Base-by-base conservation (phyloP, 2,888 invertebrate species). In the Alloplasta piceator region DNA sequence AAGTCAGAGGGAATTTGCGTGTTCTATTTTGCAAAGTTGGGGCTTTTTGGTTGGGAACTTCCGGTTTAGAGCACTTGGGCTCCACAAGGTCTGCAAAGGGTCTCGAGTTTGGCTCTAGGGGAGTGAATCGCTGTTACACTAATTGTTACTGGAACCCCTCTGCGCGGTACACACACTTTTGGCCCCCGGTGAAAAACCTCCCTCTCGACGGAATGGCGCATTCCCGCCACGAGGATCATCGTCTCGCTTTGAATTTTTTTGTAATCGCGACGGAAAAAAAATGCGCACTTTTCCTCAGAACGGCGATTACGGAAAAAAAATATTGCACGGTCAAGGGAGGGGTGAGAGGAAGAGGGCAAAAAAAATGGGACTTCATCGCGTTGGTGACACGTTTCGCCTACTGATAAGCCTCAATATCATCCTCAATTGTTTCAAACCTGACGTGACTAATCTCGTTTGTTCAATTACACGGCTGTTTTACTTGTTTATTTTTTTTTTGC, bases 51-150 rank as follows among this genome's bases (percentile, higher is more conserved):
- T 3, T 26, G 26, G 26, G 26, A 26, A 26, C 26, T 26, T 26
- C 26, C 26, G 26, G 26, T 26, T 1, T 26, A 61, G 7, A 55
- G 50, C 16, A 55, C 56, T 77, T 48, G 66, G 43, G 12, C 41
- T 56, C 39, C 64, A 66, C 66, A 61, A 14, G 60, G 60, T 74
- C 71, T 58, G 50, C 26, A 26, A 26, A 71, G 64, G 60, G 36
- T 64, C 60, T 64, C 68, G 75, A 76, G 78, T 75, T 63, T 78
- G 68, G 73, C 78, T 70, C 70, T 64, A 68, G 78, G 85, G 81
- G 76, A 61, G 70, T 82, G 84, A 79, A 86, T 86, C 85, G 86
- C 88, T 86, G 87, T 90, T 90, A 88, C 87, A 86, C 89, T 90
- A 90, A 90, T 90, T 90, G 90, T 90, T 89, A 85, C 84, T 68